Evolutionary conservation across 2,797 vertebrate genomes (phyloP), one percentile per base, ranked within the genome.

Genomic region (Monodelphis domestica): DNA sequence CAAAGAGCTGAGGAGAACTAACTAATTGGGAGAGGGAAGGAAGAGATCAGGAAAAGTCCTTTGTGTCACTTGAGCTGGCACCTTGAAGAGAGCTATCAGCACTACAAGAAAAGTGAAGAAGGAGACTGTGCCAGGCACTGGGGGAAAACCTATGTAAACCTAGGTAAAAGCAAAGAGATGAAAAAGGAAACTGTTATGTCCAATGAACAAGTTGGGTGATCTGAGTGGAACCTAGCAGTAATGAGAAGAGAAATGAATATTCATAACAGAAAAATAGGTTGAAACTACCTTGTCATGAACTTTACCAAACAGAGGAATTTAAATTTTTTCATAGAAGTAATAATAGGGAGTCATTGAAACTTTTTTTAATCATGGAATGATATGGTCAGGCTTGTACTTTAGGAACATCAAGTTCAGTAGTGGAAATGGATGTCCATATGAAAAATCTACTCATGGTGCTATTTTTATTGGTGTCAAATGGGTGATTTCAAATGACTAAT

Each of bases 381-480:
- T n/a, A n/a, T n/a, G n/a, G n/a, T n/a, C n/a, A n/a, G n/a, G n/a
- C n/a, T n/a, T n/a, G n/a, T n/a, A n/a, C n/a, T n/a, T n/a, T n/a
- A n/a, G n/a, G n/a, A n/a, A n/a, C n/a, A n/a, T n/a, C n/a, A n/a
- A n/a, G n/a, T n/a, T n/a, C n/a, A n/a, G n/a, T n/a, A n/a, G n/a
- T n/a, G n/a, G n/a, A n/a, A n/a, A n/a, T n/a, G n/a, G 91, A 55
- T 92, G 53, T 21, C 56, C 92, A 89, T 87, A 87, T 94, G 63
- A 95, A 92, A 92, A 96, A 91, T 92, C 51, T 4, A 6, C 29
- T 45, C 88, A 93, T 59, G 70, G 26, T 30, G 89, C 5, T 91
- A 33, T 93, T 94, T 95, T 96, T 90, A 15, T 38, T 93, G 29
- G 88, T 92, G 54, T 97, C 63, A 95, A 96, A 94, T 95, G 63